These are phyloP conservation scores for Fopius arisanus DNA, from an alignment of 1,140 invertebrate genomes.

Conservation along the genomic window DNA sequence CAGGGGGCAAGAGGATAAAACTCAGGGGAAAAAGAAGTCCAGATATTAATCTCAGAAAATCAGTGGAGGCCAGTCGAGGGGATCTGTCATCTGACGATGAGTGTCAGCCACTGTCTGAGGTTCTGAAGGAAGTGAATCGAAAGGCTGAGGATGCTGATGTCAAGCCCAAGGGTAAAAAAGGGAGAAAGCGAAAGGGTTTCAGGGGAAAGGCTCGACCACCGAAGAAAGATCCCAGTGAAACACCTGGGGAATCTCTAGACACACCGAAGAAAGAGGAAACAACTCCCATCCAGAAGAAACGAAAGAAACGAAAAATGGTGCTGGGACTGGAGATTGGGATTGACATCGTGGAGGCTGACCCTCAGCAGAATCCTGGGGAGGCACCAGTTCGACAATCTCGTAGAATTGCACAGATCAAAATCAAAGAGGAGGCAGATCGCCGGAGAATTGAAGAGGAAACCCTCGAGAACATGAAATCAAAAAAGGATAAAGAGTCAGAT, in stretches of 20 bases:
- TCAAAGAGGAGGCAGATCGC: constrained; percentile 81
- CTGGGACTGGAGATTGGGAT: constrained; percentile 67
- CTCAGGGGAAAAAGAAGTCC: constrained; percentile 63
- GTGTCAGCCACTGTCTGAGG: constrained; percentile 26
- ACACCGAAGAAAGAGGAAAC: not conserved
- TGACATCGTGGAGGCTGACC: constrained; percentile 45
- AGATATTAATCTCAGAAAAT: constrained; percentile 66
- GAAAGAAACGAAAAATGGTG: constrained; percentile 62
- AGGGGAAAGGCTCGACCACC: not conserved
- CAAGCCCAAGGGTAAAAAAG: not conserved
- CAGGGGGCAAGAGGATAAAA: constrained; percentile 65
- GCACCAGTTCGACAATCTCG: constrained; percentile 77
- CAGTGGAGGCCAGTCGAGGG: constrained; percentile 66
- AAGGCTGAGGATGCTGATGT: constrained; percentile 23
- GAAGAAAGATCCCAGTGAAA: not conserved
- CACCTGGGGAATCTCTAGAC: no score
- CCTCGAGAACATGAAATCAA: constrained; percentile 70
- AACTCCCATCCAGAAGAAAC: constrained; percentile 36
- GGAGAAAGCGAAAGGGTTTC: not conserved
- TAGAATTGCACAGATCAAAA: constrained; percentile 84
- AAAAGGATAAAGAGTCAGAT: constrained; percentile 55
- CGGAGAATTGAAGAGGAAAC: constrained; percentile 76
- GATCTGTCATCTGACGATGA: constrained; percentile 58
- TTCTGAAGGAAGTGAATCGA: constrained; percentile 32
- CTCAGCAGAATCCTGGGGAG: constrained; percentile 38